Base-by-base conservation (phyloP, 2,113 vertebrate genomes). In the Damaliscus lunatus region DNA sequence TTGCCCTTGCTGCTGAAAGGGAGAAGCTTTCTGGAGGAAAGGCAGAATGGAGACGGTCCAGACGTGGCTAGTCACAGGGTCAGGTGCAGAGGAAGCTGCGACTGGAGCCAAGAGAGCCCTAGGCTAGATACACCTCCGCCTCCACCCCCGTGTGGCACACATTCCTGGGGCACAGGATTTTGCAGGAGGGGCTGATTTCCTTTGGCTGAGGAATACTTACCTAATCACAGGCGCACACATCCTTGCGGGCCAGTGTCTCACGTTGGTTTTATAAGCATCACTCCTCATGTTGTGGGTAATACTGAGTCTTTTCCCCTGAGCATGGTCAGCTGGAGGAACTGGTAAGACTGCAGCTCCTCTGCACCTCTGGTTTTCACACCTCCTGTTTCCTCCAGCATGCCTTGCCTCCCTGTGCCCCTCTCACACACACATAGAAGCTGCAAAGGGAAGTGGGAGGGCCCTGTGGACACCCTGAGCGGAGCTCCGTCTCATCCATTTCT, bases 121-220 rank as follows among this genome's bases (percentile, higher is more conserved):
- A 77, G 36, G 36, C 6, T 77, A 14, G 71, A 77, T 14, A 43
- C 16, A 27, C 21, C 14, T 19, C 31, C 4, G 21, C 23, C 19
- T 12, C 13, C 8, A 21, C n/a, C 29, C 48, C 17, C 19, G 1
- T 2, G 2, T 23, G 15, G 0, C 57, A 9, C 7, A 7, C 50
- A 3, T 2, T 23, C 7, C 53, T 55, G 80, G 57, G 55, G 25
- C 52, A 50, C 31, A 60, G 85, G 80, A 57, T 8, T 62, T 88
- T 25, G 21, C 57, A 90, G n/a, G n/a, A n/a, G n/a, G n/a, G n/a
- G n/a, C n/a, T n/a, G n/a, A n/a, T n/a, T n/a, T n/a, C n/a, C n/a
- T n/a, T n/a, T n/a, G n/a, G n/a, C n/a, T n/a, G n/a, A n/a, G n/a
- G n/a, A n/a, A n/a, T n/a, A 90, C 87, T 91, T n/a, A 48, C 85